Evolutionary conservation across 2,888 invertebrate genomes (phyloP).

Genomic region (Torymus aiolomorphi): DNA sequence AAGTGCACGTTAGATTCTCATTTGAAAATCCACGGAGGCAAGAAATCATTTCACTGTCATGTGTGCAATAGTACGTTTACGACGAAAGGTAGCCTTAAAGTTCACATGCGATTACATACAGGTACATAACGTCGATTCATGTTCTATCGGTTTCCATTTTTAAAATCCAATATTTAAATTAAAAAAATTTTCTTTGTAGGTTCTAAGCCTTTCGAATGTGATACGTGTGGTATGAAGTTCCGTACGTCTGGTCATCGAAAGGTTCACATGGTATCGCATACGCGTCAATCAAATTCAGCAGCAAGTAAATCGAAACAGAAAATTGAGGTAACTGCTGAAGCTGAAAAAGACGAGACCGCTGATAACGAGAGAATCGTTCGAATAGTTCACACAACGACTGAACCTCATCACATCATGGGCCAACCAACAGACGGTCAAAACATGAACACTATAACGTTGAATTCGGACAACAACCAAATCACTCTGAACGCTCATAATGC

Average conservation of each 20-base stretch:
- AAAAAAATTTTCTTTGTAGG: conserved; percentile 69
- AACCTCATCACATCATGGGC: neutral
- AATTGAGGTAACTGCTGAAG: neutral
- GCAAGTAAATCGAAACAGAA: neutral
- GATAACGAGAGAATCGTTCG: neutral
- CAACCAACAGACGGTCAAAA: neutral
- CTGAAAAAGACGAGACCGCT: neutral
- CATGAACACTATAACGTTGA: conserved; percentile 54
- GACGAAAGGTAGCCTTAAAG: conserved; percentile 81
- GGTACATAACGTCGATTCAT: conserved; percentile 67
- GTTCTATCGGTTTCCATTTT: too few relatives aligned
- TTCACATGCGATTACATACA: conserved; percentile 83
- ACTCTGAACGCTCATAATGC: conserved; percentile 67
- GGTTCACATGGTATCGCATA: conserved; percentile 79
- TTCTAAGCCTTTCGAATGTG: conserved; percentile 80
- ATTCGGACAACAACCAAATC: conserved; percentile 64
- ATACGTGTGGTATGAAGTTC: conserved; percentile 80
- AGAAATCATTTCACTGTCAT: conserved; percentile 79
- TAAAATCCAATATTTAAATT: neutral
- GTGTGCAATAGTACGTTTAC: conserved; percentile 81
- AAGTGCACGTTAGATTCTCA: conserved; percentile 82
- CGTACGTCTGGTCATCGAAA: conserved; percentile 83
- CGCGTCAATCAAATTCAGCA: conserved; percentile 67
- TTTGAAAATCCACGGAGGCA: conserved; percentile 78
- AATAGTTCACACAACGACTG: conserved; percentile 19